phyloP scores from a whole-genome alignment of 1,140 invertebrate species.

The Microplitis demolitor region DNA sequence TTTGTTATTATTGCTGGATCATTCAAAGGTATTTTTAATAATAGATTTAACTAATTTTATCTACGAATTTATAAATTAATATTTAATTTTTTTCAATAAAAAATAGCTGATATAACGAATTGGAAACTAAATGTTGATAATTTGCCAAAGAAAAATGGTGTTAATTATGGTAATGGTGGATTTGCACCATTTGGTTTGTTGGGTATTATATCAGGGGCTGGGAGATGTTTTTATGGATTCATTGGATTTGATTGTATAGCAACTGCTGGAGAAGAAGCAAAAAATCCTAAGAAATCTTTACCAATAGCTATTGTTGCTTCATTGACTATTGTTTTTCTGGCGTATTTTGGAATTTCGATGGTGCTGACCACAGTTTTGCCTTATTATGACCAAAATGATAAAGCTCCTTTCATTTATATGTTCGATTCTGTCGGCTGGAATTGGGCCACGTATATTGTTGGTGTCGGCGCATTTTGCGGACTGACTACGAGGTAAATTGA shows the following conservation, averaged over 20 bases:
- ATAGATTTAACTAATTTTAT: too few species aligned
- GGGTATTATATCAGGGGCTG: conserved; percentile 82
- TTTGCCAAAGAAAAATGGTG: conserved; percentile 35
- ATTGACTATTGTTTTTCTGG: conserved; percentile 79
- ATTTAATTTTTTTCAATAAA: too few species aligned
- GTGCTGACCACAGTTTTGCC: conserved; percentile 89
- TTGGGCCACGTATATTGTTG: conserved; percentile 76
- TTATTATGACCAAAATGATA: conserved; percentile 76
- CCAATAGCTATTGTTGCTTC: conserved; percentile 87
- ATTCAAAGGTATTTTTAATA: conserved; percentile 60
- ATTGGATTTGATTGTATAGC: conserved; percentile 91
- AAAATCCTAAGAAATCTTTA: conserved; percentile 85
- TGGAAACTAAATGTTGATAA: conserved; percentile 70
- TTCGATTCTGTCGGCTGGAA: conserved; percentile 74
- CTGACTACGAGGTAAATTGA: conserved; percentile 68
- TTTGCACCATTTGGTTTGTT: conserved; percentile 82
- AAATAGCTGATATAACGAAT: conserved; percentile 65
- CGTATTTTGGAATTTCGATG: conserved; percentile 86
- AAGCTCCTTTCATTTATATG: conserved; percentile 74
- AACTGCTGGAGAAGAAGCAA: conserved; percentile 83
- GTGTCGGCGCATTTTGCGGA: conserved; percentile 77
- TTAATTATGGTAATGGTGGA: conserved; percentile 71
- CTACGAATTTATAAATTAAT: too few species aligned
- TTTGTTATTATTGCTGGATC: conserved; percentile 76
- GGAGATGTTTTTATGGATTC: conserved; percentile 90